These are phyloP conservation scores for Drosophila melanica DNA, from an alignment of 1,140 invertebrate genomes.

Conservation along the genomic window DNA sequence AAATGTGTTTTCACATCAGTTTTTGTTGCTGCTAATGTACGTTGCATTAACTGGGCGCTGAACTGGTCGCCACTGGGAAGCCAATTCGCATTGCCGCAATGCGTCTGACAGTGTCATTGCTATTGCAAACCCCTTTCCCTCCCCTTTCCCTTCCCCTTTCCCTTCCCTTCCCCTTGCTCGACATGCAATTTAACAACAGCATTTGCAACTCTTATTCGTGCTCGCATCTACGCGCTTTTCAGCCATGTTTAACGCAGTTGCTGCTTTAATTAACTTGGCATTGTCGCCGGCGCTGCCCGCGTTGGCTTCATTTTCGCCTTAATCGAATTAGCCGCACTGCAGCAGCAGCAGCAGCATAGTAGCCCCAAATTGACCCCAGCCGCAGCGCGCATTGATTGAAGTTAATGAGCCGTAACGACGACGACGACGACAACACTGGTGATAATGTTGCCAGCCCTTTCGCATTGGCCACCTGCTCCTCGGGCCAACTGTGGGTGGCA, in stretches of 20 bases:
- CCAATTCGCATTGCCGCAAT: conserved; percentile 8
- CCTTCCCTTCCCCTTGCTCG: no score
- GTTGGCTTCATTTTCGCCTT: conserved; percentile 46
- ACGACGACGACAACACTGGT: neutral
- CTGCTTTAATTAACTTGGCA: conserved; percentile 63
- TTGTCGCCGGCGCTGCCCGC: conserved; percentile 39
- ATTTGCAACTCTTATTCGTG: conserved; percentile 29
- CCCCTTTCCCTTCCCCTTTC: neutral
- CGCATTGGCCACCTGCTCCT: neutral
- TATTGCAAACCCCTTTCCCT: neutral
- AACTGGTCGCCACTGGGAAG: conserved; percentile 20
- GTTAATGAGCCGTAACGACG: conserved; percentile 65
- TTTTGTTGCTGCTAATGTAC: conserved; percentile 12
- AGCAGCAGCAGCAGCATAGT: no score
- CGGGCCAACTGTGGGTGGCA: conserved; percentile 11
- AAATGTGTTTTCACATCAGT: conserved; percentile 17
- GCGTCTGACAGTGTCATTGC: conserved; percentile 23
- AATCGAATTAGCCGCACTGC: conserved; percentile 70
- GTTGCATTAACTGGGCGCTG: conserved; percentile 42
- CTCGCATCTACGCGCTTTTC: conserved; percentile 45
- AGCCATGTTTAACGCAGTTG: conserved; percentile 15
- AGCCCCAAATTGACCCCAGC: conserved; percentile 4
- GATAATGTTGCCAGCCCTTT: neutral
- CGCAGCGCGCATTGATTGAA: conserved; percentile 66
- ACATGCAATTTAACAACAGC: conserved; percentile 19